Evolutionary conservation across 1,140 invertebrate genomes (phyloP).

Genomic region (Melitaea cinxia): DNA sequence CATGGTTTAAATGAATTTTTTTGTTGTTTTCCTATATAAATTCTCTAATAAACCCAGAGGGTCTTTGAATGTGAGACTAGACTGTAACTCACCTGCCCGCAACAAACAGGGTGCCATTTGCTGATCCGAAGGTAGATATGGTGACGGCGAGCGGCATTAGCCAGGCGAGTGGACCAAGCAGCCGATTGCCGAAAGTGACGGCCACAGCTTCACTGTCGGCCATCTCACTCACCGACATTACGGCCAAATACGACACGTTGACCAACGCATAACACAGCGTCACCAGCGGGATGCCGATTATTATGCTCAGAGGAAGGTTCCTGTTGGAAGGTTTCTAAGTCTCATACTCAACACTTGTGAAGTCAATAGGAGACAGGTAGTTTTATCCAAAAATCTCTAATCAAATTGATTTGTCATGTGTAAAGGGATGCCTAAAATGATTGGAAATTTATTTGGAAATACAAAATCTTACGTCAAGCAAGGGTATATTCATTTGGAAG

Average conservation of each 20-base stretch:
- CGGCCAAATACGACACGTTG: conserved; percentile 98
- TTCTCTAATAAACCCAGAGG: too few species aligned
- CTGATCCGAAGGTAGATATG: conserved; percentile 97
- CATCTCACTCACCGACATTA: conserved; percentile 97
- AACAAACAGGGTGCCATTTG: conserved; percentile 97
- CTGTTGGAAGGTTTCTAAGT: conserved; percentile 79
- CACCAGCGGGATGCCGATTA: conserved; percentile 97
- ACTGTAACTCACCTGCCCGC: conserved; percentile 86
- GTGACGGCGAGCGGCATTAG: conserved; percentile 97
- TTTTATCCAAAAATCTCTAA: too few species aligned
- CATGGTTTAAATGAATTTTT: too few species aligned
- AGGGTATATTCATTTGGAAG: too few species aligned
- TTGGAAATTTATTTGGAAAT: too few species aligned
- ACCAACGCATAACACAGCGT: conserved; percentile 97
- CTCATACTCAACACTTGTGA: too few species aligned
- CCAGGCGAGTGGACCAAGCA: conserved; percentile 94
- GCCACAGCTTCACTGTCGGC: conserved; percentile 97
- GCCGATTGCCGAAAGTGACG: conserved; percentile 93
- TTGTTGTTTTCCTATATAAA: too few species aligned
- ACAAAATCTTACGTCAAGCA: too few species aligned
- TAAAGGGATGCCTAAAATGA: too few species aligned
- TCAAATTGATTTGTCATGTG: too few species aligned
- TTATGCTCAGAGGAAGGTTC: conserved; percentile 97
- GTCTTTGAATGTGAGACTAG: too few species aligned
- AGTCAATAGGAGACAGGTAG: too few species aligned